Percentiles rank a stretch among this genome's conserved stretches.
Conservation (phyloP, 2,888 invertebrate species). For the Electrophaes corylata region DNA sequence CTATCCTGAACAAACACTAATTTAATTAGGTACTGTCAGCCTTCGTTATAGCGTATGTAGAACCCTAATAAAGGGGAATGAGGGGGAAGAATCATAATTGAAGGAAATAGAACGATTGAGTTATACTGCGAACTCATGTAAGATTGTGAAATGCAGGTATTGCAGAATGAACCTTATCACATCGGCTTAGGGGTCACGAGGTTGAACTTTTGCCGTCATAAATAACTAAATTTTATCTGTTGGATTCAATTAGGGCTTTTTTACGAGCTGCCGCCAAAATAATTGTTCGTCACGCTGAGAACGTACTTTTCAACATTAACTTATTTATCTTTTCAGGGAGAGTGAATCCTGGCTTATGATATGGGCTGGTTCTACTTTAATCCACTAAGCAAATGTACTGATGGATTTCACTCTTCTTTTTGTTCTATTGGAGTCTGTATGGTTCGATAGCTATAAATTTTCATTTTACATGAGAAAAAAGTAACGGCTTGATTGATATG, state of each 20-base stretch:
- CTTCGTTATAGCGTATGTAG: conserved; percentile 28
- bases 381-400: too few species aligned
- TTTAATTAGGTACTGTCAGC: conserved; percentile 36
- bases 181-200: neutral
- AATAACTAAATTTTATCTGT: conserved; percentile 18
- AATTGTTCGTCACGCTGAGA: neutral
- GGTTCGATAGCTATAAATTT: too few species aligned
- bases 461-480: too few species aligned
- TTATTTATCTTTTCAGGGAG: neutral
- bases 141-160: conserved; percentile 30
- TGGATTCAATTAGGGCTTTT: conserved; percentile 20
- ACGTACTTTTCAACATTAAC: neutral
- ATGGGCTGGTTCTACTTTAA: too few species aligned
- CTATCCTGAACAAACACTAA: conserved; percentile 43
- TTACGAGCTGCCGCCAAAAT: conserved; percentile 11
- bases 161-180: conserved; percentile 1
- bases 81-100: conserved; percentile 34
- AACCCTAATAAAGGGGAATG: neutral
- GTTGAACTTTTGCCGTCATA: neutral
- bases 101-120: conserved; percentile 42
- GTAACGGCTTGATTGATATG: too few species aligned
- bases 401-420: too few species aligned
- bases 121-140: conserved; percentile 34
- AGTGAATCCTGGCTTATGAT: neutral
- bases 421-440: too few species aligned